phyloP scores from a whole-genome alignment of 2,888 invertebrate species.

The Eulithis prunata region DNA sequence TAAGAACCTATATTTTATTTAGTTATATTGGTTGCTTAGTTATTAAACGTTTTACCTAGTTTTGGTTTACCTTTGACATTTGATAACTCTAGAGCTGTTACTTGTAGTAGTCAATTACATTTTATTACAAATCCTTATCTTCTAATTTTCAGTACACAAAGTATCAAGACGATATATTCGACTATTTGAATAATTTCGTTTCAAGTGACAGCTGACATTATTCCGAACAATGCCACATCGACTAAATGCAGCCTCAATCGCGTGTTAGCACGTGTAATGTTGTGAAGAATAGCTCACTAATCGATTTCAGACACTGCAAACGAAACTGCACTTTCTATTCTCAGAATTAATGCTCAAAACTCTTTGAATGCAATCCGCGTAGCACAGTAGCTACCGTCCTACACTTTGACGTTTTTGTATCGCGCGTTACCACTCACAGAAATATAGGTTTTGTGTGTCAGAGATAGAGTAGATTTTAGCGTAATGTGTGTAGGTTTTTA shows the following conservation, averaged over 20 bases:
- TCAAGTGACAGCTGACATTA: conserved; percentile 54
- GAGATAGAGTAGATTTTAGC: conserved; percentile 28
- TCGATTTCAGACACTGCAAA: conserved; percentile 25
- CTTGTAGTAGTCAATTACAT: too few species aligned
- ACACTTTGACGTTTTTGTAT: conserved; percentile 30
- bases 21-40: too few species aligned
- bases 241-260: conserved; percentile 47
- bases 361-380: conserved; percentile 24
- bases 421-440: neutral
- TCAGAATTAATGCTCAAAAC: conserved; percentile 5
- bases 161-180: conserved; percentile 40
- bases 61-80: too few species aligned
- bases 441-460: neutral
- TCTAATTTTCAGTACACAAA: conserved; percentile 20
- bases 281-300: conserved; percentile 39
- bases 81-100: too few species aligned
- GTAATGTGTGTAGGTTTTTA: conserved; percentile 38
- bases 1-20: too few species aligned
- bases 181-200: conserved; percentile 39
- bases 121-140: neutral
- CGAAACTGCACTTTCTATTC: conserved; percentile 30
- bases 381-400: conserved; percentile 28
- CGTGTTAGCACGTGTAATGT: conserved; percentile 51
- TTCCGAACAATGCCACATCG: conserved; percentile 58
- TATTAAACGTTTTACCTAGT: too few species aligned